phyloP scores from a whole-genome alignment of 2,113 vertebrate genomes.

The Coryphaenoides rupestris region DNA sequence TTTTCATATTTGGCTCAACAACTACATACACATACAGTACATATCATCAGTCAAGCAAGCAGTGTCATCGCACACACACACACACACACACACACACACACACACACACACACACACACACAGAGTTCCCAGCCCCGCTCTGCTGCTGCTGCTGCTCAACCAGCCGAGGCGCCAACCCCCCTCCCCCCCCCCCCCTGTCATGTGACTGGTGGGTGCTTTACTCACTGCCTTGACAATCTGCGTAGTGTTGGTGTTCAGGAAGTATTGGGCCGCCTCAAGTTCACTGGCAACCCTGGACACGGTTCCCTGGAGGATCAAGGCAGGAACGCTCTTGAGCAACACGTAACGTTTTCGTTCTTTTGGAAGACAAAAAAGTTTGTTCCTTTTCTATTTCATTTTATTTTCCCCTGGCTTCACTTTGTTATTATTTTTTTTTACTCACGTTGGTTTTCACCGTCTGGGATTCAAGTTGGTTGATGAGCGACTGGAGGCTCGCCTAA shows the following conservation, averaged over 20 bases:
- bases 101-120: too few species aligned
- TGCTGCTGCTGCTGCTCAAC: slow-evolving; percentile 33
- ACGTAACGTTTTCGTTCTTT: too few species aligned
- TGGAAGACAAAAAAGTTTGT: too few species aligned
- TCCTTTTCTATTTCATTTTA: background rate
- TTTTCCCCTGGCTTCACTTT: background rate
- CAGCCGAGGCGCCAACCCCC: slow-evolving; percentile 25
- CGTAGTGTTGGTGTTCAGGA: slow-evolving; percentile 60
- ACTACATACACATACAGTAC: too few species aligned
- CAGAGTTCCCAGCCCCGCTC: background rate
- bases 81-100: too few species aligned
- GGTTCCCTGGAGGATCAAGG: slow-evolving; percentile 50
- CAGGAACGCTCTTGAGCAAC: slow-evolving; percentile 3
- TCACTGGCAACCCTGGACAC: slow-evolving; percentile 45
- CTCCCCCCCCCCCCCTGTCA: slow-evolving; percentile 33
- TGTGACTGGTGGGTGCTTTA: slow-evolving; percentile 42
- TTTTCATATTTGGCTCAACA: too few species aligned
- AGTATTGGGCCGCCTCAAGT: slow-evolving; percentile 55
- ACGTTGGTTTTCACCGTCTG: slow-evolving; percentile 49
- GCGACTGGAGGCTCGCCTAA: slow-evolving; percentile 66
- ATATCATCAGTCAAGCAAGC: too few species aligned
- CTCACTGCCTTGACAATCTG: slow-evolving; percentile 76
- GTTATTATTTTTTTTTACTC: slow-evolving; percentile 39
- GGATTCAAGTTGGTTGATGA: slow-evolving; percentile 41
- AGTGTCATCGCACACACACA: too few species aligned